A percentile compares a stretch with the other conserved stretches of the same genome.
Evolutionary conservation across 2,113 vertebrate species (phyloP).

Genomic region (zebrafish (Danio rerio)): GRCz12tu NC_133182.1:27351501-27352000

Average conservation of each 20-base stretch:
- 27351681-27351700: conserved; percentile 71
- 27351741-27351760: background rate
- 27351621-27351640: conserved; percentile 71
- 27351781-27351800: background rate
- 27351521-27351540: conserved; percentile 55
- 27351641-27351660: conserved; percentile 75
- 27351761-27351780: background rate
- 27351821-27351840: background rate
- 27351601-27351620: conserved; percentile 57
- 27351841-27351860: background rate
- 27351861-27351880: background rate
- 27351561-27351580: conserved; percentile 51
- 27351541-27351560: conserved; percentile 65
- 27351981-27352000: too few relatives aligned
- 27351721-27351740: background rate
- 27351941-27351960: too few relatives aligned
- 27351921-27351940: too few relatives aligned
- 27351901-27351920: background rate
- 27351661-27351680: conserved; percentile 66
- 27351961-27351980: too few relatives aligned
- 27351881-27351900: background rate
- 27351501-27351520: conserved; percentile 30
- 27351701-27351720: conserved; percentile 61
- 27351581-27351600: conserved; percentile 69
- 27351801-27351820: background rate